Base-by-base conservation (phyloP, 1,140 invertebrate species). In the Conopomorpha cramerella region DNA sequence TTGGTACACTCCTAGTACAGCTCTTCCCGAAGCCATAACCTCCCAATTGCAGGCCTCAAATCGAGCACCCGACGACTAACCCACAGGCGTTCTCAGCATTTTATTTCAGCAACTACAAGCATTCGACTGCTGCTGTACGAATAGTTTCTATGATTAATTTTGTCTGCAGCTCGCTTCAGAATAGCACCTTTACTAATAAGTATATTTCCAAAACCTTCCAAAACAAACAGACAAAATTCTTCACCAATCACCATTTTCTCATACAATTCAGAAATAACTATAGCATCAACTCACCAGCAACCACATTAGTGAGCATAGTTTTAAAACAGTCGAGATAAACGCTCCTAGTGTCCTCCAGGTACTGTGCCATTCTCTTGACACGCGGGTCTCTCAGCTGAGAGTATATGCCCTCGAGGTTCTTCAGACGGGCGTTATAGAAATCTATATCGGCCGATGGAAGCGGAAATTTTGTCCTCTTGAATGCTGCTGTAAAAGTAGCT, bases 391-490 rank as follows among this genome's bases (percentile, higher is more conserved):
- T 73, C 30, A 93, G 57, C 55, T 96, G 93, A 34, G 87, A 85
- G 49, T 93, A 92, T 41, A 96, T 89, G 28, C 86, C 88, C 62
- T 93, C 87, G 1, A 95, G 76, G 72, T 91, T 90, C 16, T 84
- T 81, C 1, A 87, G 62, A 19, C 88, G 80, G 0, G 77, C 71
- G 2, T 80, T 68, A 82, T 88, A 90, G 51, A 86, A 89, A 10
- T 86, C 79, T 29, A 93, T 79, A 51, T 91, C 87, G 52, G 78
- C 80, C 51, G 80, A 82, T 0, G 92, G 91, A 12, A 84, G 62
- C 1, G 91, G 89, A 65, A 90, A 80, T 28, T 79, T 71, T 0
- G 80, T 81, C 37, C 82, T 78, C 12, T 81, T 65, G 26, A 87
- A 79, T 7, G 82, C 79, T 76, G 27, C 3, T 42, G n/a, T n/a